Evolutionary conservation across 2,888 invertebrate genomes (phyloP).

Genomic region (Acrocera orbiculus): DNA sequence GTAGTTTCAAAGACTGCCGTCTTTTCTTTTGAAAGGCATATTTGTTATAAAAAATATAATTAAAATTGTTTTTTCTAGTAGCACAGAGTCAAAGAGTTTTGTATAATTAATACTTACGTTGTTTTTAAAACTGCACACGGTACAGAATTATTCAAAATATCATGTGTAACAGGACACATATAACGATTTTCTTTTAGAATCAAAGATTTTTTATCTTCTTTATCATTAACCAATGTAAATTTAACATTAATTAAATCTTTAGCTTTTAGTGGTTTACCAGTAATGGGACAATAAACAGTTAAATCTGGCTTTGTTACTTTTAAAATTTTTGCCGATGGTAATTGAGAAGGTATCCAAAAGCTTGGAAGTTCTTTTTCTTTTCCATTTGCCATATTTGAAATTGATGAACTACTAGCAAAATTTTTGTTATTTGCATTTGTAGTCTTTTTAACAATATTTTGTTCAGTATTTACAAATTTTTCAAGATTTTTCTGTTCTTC

Average conservation of each 20-base stretch:
- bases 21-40: too few species aligned
- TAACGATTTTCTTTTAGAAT: slow-evolving; percentile 83
- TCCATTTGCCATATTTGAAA: slow-evolving; percentile 65
- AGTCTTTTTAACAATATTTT: slow-evolving; percentile 42
- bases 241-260: slow-evolving; percentile 87
- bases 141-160: slow-evolving; percentile 83
- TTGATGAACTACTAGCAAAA: slow-evolving; percentile 30
- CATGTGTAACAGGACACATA: slow-evolving; percentile 95
- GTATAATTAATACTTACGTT: slow-evolving; percentile 41
- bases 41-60: too few species aligned
- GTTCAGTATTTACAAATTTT: slow-evolving; percentile 68
- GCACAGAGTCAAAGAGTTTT: slow-evolving; percentile 1
- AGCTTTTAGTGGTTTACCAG: slow-evolving; percentile 65
- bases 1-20: too few species aligned
- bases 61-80: too few species aligned
- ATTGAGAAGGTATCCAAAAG: slow-evolving; percentile 92
- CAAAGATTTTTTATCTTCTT: slow-evolving; percentile 68
- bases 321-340: slow-evolving; percentile 61
- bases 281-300: slow-evolving; percentile 62
- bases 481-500: slow-evolving; percentile 57
- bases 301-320: slow-evolving; percentile 51
- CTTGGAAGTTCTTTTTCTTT: slow-evolving; percentile 73
- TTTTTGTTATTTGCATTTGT: slow-evolving; percentile 6
- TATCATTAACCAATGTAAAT: slow-evolving; percentile 80
- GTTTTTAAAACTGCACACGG: slow-evolving; percentile 83